A percentile compares a stretch with the other conserved stretches of the same genome.
Conservation (phyloP, 2,797 vertebrate genomes). For the Syngnathus acus region DNA sequence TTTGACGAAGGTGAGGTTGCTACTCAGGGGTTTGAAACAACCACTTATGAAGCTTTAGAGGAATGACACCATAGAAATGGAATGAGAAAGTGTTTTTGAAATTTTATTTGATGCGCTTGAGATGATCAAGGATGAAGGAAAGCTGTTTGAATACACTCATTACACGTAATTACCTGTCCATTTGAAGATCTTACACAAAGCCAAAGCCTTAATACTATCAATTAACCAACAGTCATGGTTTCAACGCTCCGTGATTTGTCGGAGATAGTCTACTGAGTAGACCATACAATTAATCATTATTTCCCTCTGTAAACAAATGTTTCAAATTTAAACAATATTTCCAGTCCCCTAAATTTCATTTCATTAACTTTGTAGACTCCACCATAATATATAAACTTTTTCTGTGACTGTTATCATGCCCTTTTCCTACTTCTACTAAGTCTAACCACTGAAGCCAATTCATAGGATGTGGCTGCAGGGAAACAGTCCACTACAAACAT, state of each 20-base stretch:
- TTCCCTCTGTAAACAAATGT: no score
- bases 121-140: conserved; percentile 24
- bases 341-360: no score
- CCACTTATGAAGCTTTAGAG: conserved; percentile 7
- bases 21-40: conserved; percentile 24
- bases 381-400: no score
- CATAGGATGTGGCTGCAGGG: no score
- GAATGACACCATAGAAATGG: conserved; percentile 9
- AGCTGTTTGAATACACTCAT: conserved; percentile 14
- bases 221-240: conserved; percentile 6
- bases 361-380: no score
- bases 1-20: conserved; percentile 37
- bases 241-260: not conserved
- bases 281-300: not conserved
- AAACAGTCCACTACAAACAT: no score
- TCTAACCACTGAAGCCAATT: no score
- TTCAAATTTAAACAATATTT: no score
- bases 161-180: conserved; percentile 24
- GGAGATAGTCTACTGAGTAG: not conserved
- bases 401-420: no score
- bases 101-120: conserved; percentile 20
- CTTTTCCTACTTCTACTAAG: no score
- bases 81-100: conserved; percentile 28
- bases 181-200: conserved; percentile 10
- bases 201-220: conserved; percentile 17